Evolutionary conservation across 2,888 invertebrate genomes (phyloP), one percentile per base, ranked within the genome.

Genomic region (Hypercompe scribonia): DNA sequence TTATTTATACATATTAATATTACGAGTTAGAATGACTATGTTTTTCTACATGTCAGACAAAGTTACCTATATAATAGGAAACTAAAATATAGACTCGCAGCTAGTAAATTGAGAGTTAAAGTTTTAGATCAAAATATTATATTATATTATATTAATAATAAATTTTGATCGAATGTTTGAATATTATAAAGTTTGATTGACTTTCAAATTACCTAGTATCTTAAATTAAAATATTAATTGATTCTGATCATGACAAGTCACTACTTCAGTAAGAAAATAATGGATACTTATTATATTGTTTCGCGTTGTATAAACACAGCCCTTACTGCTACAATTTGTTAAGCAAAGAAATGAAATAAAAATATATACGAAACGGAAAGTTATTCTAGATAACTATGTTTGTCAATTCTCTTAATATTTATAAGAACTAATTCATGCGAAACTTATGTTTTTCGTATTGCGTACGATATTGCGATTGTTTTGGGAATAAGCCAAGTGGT

Each of bases 401-500:
- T 54, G 50, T 82, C 77, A 81, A 81, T 80, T 78, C 72, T 50
- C 36, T 76, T 70, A 84, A 72, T 79, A 80, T 82, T 82, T 82
- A 81, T 79, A 75, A 80, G 74, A 78, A 84, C 82, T 80, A 84
- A 83, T 85, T 86, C 84, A 77, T 82, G 77, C 74, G 77, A 82
- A 88, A 85, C 85, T 84, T 77, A 84, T 87, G 84, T 86, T 87
- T 83, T 82, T 83, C 78, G 72, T 81, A 82, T 83, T 80, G 72
- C 81, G 85, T 85, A 89, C 90, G 85, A 88, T 90, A 86, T 92
- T 91, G 92, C 89, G 91, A 93, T 93, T 92, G 94, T 91, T 91
- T 93, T 94, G 94, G 95, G 94, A 94, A 94, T 94, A 87, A 81
- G 92, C 94, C 93, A 94, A 92, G 88, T 88, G 90, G 83, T 86